Conservation (phyloP, 2,888 invertebrate species). For the Eubasilissa splendida region DNA sequence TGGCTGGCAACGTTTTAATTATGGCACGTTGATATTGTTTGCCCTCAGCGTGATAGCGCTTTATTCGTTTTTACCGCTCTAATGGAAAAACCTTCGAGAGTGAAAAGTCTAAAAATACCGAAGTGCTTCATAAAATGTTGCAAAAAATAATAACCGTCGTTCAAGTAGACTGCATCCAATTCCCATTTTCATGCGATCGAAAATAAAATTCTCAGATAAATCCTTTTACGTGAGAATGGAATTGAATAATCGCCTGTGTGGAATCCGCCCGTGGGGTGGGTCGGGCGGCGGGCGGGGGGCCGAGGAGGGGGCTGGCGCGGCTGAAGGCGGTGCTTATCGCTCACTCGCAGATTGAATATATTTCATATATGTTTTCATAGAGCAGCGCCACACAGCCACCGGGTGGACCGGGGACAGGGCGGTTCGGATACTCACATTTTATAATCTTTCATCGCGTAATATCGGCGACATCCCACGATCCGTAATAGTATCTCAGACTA, state of each 20-base stretch:
- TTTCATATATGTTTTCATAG: slow-evolving; percentile 75
- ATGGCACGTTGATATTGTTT: too few relatives aligned
- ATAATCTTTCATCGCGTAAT: too few relatives aligned
- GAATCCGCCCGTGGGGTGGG: slow-evolving; percentile 36
- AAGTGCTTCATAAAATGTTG: slow-evolving; percentile 22
- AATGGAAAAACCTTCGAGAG: slow-evolving; percentile 18
- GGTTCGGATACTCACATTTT: too few relatives aligned
- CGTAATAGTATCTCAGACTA: too few relatives aligned
- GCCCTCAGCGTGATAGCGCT: background rate
- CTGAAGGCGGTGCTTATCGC: slow-evolving; percentile 73
- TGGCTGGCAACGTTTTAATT: too few relatives aligned
- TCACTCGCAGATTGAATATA: slow-evolving; percentile 79
- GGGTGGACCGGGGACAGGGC: slow-evolving; percentile 28
- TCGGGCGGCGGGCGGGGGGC: slow-evolving; percentile 43
- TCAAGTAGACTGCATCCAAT: slow-evolving; percentile 48
- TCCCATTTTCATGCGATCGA: slow-evolving; percentile 49
- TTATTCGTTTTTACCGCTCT: background rate
- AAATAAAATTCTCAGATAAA: slow-evolving; percentile 51
- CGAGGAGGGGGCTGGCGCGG: slow-evolving; percentile 57
- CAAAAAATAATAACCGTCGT: slow-evolving; percentile 33
- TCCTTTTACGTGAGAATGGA: slow-evolving; percentile 49
- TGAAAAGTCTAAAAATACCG: slow-evolving; percentile 23
- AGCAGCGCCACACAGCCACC: slow-evolving; percentile 56
- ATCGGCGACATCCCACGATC: too few relatives aligned
- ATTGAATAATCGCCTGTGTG: slow-evolving; percentile 53